Percentiles rank a stretch among this genome's conserved stretches.
Evolutionary conservation across 1,140 invertebrate species (phyloP).

Genomic region (Matsumurasca onukii): DNA sequence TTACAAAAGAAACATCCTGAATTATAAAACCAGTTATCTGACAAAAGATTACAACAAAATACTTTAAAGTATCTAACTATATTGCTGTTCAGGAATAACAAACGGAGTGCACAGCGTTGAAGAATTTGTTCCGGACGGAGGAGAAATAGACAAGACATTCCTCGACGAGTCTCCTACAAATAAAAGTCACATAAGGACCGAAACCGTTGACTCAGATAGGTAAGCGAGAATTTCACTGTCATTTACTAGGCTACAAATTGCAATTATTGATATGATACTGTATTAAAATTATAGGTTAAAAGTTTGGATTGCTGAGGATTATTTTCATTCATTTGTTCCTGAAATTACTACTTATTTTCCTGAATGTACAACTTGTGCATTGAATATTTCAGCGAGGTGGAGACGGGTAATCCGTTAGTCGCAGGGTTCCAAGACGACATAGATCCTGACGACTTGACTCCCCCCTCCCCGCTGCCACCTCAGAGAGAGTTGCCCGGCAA

Average conservation of each 20-base stretch:
- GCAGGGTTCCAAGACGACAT: constrained; percentile 85
- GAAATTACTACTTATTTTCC: background rate
- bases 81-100: no score
- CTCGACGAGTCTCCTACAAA: constrained; percentile 64
- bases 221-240: constrained; percentile 48
- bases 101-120: constrained; percentile 60
- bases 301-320: background rate
- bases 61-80: background rate
- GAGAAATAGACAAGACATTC: constrained; percentile 75
- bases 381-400: constrained; percentile 65
- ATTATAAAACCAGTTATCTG: background rate
- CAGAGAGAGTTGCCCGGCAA: background rate
- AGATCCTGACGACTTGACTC: constrained; percentile 62
- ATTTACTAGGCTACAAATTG: background rate
- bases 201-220: constrained; percentile 60
- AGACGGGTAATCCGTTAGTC: constrained; percentile 81
- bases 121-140: constrained; percentile 83
- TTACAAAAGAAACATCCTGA: background rate
- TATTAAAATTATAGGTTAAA: constrained; percentile 1
- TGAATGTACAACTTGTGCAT: background rate
- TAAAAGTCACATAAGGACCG: constrained; percentile 41
- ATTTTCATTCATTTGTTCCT: background rate
- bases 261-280: constrained; percentile 29
- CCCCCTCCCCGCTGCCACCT: background rate
- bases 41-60: background rate